Base-by-base conservation (phyloP, 2,113 vertebrate species). In the Dipodomys spectabilis region DNA sequence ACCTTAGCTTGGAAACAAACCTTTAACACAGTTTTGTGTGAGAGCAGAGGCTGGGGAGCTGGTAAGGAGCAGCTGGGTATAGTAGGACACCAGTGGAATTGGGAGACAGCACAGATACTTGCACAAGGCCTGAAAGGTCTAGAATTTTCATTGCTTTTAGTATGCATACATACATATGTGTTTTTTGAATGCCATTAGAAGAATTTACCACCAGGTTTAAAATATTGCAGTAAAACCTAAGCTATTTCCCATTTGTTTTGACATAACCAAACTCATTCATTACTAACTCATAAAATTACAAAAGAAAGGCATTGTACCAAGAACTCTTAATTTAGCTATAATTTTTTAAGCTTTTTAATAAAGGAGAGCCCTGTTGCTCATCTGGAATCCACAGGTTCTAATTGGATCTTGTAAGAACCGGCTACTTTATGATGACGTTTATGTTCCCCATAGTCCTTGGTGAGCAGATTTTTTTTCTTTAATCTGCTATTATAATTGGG, bases 211-310 rank as follows among this genome's bases (percentile, higher is more conserved):
- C n/a, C 22, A 95, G 74, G 32, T 86, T 94, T n/a, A 90, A 96
- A 94, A 88, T 91, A 81, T 28, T 73, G n/a, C 49, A 30, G 96
- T 86, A 91, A 94, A 95, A 88, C 67, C 72, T 78, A 91, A 93
- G 86, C 53, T 12, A 82, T 92, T 96, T 94, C 62, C 94, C 35
- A 83, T 94, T 95, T 96, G 69, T 91, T 94, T 86, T 91, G 91
- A 74, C 12, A 7, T 96, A 93, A 85, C 27, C 11, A 90, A 83
- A 72, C 69, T 92, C 35, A 95, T 85, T 96, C 71, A 85, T 89
- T 93, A 90, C 20, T 81, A 88, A 93, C 82, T 93, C 75, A 89
- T 86, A 86, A 95, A 95, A 65, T 96, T 90, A 57, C 25, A 84
- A 84, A 93, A 96, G 93, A 96, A 93, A 90, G 64, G 28, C 71